These are phyloP conservation scores for Spheniscus humboldti DNA, from an alignment of 2,797 vertebrate species.

Conservation along the genomic window DNA sequence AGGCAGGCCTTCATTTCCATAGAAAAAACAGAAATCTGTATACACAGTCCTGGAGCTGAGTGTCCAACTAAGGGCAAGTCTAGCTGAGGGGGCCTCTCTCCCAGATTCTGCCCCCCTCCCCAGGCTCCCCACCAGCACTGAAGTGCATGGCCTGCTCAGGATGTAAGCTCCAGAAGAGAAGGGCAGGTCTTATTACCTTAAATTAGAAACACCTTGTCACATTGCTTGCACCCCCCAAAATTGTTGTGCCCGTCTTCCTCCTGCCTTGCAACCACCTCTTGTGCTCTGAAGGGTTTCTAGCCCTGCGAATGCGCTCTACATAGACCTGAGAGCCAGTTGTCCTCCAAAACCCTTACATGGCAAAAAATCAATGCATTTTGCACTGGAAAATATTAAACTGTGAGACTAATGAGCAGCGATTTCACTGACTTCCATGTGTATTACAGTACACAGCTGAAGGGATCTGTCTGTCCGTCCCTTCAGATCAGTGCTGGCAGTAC, in stretches of 20 bases:
- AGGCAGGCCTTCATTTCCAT: background rate
- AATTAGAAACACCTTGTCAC: background rate
- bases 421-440: background rate
- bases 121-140: background rate
- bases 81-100: background rate
- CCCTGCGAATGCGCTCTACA: accelerated
- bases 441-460: background rate
- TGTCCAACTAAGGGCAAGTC: accelerated
- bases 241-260: background rate
- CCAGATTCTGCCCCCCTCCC: background rate
- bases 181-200: background rate
- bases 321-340: background rate
- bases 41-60: background rate
- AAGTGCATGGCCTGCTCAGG: background rate
- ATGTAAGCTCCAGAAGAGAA: background rate
- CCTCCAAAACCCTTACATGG: background rate
- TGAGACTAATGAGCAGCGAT: background rate
- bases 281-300: background rate
- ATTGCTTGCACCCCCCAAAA: background rate
- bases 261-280: background rate
- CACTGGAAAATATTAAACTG: background rate
- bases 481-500: background rate
- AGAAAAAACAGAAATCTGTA: background rate
- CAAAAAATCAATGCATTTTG: background rate
- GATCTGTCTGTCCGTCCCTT: background rate